Evolutionary conservation across 2,113 vertebrate genomes (phyloP).

Genomic region (Cyphomyrus discorhynchus): DNA sequence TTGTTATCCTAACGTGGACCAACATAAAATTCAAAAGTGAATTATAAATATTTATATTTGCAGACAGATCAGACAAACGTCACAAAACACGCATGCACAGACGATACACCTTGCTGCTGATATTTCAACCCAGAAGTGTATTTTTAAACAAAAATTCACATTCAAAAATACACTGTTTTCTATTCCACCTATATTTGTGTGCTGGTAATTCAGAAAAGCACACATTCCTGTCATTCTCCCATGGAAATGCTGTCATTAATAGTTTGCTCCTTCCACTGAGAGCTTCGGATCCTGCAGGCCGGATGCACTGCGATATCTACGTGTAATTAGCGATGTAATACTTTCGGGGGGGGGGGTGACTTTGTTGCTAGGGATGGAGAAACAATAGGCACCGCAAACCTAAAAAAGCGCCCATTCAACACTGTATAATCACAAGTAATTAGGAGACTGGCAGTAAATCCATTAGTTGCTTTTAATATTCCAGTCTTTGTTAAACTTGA

Average conservation of each 20-base stretch:
- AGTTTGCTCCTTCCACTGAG: not conserved
- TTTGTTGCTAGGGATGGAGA: conserved; percentile 10
- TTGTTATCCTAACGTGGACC: not conserved
- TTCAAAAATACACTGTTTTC: not conserved
- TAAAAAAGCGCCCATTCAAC: conserved; percentile 9
- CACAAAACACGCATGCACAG: not conserved
- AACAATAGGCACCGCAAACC: not conserved
- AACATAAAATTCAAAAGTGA: not conserved
- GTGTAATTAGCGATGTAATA: conserved; percentile 17
- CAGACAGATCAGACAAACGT: not conserved
- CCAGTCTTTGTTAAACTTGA: conserved; percentile 5
- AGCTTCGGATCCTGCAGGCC: not conserved
- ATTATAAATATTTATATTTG: not conserved
- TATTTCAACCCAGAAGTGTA: not conserved
- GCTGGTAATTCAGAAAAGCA: not conserved
- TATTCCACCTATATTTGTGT: not conserved
- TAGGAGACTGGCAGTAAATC: conserved; percentile 19
- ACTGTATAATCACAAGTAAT: conserved; percentile 24
- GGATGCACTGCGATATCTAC: not conserved
- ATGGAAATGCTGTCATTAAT: not conserved
- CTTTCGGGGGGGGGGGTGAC: conserved; percentile 11
- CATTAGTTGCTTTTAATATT: conserved; percentile 24
- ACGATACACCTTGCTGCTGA: not conserved
- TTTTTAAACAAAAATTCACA: not conserved
- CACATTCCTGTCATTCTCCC: not conserved